Percentiles rank a stretch among this genome's conserved stretches.
Conservation (phyloP, 2,888 invertebrate species). For the Drosophila incognita region DNA sequence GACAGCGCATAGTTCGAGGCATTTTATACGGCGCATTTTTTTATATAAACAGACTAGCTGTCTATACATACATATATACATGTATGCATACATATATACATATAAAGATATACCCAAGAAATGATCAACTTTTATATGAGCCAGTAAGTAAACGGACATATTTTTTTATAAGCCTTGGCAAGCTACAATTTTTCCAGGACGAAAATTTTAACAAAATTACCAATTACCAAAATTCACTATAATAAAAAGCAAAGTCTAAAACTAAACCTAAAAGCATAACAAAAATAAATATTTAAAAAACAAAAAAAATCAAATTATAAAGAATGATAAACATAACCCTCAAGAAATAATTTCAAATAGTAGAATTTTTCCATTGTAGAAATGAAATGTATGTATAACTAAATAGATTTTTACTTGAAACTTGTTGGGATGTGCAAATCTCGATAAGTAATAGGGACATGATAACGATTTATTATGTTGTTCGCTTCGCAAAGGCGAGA, state of each 20-base stretch:
- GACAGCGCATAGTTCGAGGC: conserved; percentile 62
- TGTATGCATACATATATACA: conserved; percentile 33
- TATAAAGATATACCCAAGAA: conserved; percentile 46
- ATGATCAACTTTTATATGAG: conserved; percentile 74
- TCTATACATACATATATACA: conserved; percentile 45
- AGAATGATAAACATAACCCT: conserved; percentile 37
- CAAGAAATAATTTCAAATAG: conserved; percentile 67
- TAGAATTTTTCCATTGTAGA: conserved; percentile 75
- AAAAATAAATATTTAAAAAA: conserved; percentile 28
- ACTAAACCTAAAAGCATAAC: conserved; percentile 28
- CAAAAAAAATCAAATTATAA: conserved; percentile 7
- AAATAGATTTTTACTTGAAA: conserved; percentile 71
- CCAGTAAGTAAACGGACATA: conserved; percentile 76
- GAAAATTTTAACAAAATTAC: conserved; percentile 73
- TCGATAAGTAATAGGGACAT: conserved; percentile 24
- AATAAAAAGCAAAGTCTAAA: conserved; percentile 28
- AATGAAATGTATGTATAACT: conserved; percentile 71
- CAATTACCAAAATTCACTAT: conserved; percentile 48
- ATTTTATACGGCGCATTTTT: conserved; percentile 78
- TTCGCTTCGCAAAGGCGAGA: conserved; percentile 5
- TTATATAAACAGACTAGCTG: conserved; percentile 72
- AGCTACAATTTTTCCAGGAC: conserved; percentile 73
- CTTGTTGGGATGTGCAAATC: conserved; percentile 38
- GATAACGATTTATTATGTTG: conserved; percentile 15
- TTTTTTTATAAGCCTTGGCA: conserved; percentile 77